These are phyloP conservation scores for Tipula vernalis DNA, from an alignment of 2,888 invertebrate genomes.

Conservation along the genomic window DNA sequence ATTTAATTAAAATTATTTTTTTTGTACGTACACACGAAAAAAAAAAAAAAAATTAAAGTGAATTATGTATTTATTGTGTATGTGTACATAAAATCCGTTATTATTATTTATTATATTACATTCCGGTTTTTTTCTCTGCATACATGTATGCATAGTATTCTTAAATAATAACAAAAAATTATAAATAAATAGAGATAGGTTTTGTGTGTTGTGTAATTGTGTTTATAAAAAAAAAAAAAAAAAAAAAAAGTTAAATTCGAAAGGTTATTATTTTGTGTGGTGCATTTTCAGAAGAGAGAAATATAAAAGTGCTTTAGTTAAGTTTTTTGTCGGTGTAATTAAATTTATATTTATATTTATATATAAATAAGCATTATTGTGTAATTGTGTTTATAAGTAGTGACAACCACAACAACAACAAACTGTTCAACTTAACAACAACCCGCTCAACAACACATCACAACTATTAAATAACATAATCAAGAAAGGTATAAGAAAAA, in stretches of 20 bases:
- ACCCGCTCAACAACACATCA: background rate
- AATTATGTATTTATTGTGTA: background rate
- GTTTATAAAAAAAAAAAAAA: background rate
- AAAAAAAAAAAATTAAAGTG: background rate
- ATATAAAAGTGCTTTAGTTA: background rate
- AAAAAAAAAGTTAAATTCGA: background rate
- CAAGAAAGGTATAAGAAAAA: background rate
- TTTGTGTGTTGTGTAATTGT: background rate
- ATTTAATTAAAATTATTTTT: background rate
- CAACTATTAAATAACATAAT: background rate
- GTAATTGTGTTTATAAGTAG: background rate
- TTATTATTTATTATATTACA: background rate
- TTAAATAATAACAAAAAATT: background rate
- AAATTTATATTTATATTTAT: background rate
- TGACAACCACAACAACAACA: background rate
- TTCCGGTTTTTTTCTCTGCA: background rate
- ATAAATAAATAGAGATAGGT: background rate
- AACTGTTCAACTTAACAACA: background rate
- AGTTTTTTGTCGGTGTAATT: background rate
- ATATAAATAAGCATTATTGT: background rate
- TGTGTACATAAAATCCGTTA: background rate
- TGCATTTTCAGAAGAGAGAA: background rate
- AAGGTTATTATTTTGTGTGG: background rate
- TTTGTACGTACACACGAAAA: background rate
- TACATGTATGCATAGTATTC: background rate